Evolutionary conservation across 2,888 invertebrate species (phyloP).

Genomic region (Micoletzkya japonica): DNA sequence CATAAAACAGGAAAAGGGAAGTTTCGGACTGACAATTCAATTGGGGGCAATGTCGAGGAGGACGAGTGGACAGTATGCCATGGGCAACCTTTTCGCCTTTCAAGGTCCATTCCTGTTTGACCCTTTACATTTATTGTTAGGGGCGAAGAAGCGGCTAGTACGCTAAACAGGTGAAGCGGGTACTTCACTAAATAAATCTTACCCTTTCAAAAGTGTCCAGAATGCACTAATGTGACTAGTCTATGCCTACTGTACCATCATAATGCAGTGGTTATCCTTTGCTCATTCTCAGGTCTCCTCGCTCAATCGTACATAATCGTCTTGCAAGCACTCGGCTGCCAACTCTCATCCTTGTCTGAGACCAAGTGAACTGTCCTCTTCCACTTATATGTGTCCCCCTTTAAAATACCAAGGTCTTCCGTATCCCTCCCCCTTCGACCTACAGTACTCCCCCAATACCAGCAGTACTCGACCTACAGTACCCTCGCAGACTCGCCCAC

Average conservation of each 20-base stretch:
- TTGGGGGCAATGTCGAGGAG: slow-evolving; percentile 30
- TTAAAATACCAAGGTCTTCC: too few species aligned
- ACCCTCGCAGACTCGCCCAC: slow-evolving; percentile 24
- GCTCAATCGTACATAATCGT: slow-evolving; percentile 35
- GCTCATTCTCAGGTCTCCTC: slow-evolving; percentile 36
- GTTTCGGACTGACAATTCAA: slow-evolving; percentile 30
- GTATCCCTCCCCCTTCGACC: too few species aligned
- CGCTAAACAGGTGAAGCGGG: too few species aligned
- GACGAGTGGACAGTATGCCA: slow-evolving; percentile 26
- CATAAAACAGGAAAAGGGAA: slow-evolving; percentile 25
- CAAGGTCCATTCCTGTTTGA: slow-evolving; percentile 32
- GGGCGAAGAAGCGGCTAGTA: too few species aligned
- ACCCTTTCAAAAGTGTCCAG: not conserved
- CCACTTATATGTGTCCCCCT: not conserved
- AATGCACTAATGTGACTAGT: not conserved
- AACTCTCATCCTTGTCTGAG: slow-evolving; percentile 41
- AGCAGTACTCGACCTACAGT: too few species aligned
- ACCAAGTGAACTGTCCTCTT: slow-evolving; percentile 24
- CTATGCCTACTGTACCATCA: not conserved
- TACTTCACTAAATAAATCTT: not conserved
- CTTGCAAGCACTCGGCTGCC: slow-evolving; percentile 40
- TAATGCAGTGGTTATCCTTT: not conserved
- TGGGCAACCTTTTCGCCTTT: slow-evolving; percentile 35
- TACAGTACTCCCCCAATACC: too few species aligned
- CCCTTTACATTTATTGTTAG: too few species aligned